Base-by-base conservation (phyloP, 1,140 invertebrate species). In the Camponotus pennsylvanicus region DNA sequence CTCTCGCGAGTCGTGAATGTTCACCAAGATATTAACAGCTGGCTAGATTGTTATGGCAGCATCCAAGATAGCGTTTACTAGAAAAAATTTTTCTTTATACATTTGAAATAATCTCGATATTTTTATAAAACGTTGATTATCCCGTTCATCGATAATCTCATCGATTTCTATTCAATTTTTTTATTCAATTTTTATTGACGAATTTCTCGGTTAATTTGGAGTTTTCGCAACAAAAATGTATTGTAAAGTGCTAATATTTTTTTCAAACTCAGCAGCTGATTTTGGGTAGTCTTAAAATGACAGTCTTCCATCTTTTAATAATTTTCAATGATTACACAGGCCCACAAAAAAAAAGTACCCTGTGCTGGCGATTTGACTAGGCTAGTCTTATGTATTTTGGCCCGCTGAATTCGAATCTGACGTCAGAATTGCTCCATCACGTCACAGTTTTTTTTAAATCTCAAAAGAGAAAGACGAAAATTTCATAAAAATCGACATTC, bases 1-100 rank as follows among this genome's bases (percentile, higher is more conserved):
- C 13, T 32, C 52, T 69, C 40, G 69, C 67, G 64, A 75, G 69
- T 49, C 32, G 79, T 34, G 71, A 64, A 83, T 71, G 67, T 83
- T 73, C 71, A 18, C n/a, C 8, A n/a, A 64, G 70, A 63, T 40
- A 40, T 40, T 40, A 6, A 27, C 64, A 55, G 34, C 71, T 63
- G 21, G n/a, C 21, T 37, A 78, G 63, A 67, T 45, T 70, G 34
- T 80, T 57, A 21, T 80, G 64, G 49, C 45, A 70, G 34, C 8
- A 69, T 34, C 78, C 37, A 70, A 80, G 37, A 70, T 57, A 34
- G 15, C 42, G 34, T 21, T 80, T 45, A 45, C 4, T 15, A 7
- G 34, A 55, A 70, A 45, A 66, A 61, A 42, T 61, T 61, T 67
- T 34, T 32, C 34, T 42, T 80, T 80, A 80, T 69, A 80, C 52